Percentiles rank a stretch among this genome's conserved stretches.
Evolutionary conservation across 2,113 vertebrate species (phyloP).

Genomic region (Acrocephalus arundinaceus): DNA sequence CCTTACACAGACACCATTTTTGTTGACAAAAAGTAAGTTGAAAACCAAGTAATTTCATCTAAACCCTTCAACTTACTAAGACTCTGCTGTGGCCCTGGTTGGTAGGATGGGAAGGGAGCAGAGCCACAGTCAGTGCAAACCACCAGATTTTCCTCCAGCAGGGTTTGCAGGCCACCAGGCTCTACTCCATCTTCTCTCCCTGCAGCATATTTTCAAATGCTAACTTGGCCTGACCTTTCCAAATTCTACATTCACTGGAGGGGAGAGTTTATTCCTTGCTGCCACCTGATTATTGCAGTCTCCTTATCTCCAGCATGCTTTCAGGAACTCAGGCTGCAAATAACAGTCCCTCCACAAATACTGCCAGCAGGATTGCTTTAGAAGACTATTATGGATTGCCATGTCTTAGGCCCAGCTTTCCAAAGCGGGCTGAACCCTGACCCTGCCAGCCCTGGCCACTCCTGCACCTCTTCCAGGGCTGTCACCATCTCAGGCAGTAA

Average conservation of each 20-base stretch:
- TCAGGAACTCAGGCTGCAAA: neutral
- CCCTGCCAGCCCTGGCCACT: neutral
- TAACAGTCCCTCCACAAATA: neutral
- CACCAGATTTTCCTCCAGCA: neutral
- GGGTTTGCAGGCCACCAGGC: neutral
- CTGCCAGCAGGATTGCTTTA: neutral
- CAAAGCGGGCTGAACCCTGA: neutral
- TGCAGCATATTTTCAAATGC: neutral
- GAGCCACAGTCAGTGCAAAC: neutral
- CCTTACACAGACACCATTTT: neutral
- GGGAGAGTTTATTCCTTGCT: neutral
- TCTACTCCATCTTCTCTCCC: neutral
- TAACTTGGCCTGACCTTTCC: neutral
- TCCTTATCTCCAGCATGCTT: neutral
- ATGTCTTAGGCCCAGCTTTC: neutral
- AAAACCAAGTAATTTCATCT: neutral
- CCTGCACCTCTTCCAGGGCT: neutral
- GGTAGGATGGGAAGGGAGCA: neutral
- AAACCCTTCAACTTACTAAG: neutral
- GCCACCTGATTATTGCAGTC: neutral
- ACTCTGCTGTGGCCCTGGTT: neutral
- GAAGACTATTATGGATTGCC: neutral
- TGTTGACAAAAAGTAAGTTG: neutral
- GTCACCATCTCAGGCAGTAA: neutral
- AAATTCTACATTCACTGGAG: neutral